Evolutionary conservation across 2,113 vertebrate genomes (phyloP).

Genomic region (Psittacula cyanocephala): DNA sequence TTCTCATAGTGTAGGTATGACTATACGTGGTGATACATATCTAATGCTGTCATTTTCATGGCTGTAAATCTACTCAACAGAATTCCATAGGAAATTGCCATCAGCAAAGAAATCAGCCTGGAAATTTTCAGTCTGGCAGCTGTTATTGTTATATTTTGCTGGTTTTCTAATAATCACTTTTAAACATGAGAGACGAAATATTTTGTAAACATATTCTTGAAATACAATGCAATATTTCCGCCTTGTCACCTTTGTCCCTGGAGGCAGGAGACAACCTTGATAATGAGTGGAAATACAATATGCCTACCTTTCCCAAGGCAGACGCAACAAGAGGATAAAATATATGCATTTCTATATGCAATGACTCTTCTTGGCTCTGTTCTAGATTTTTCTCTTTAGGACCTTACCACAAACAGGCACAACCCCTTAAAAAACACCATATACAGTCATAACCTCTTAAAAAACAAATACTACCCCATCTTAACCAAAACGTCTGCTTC

Average conservation of each 20-base stretch:
- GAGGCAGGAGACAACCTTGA: not conserved
- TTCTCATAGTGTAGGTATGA: conserved; percentile 16
- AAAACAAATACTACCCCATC: not conserved
- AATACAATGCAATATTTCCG: not conserved
- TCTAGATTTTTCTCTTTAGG: not conserved
- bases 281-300: not conserved
- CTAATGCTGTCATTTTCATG: conserved; percentile 11
- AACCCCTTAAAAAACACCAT: not conserved
- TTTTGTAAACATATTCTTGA: not conserved
- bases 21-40: not conserved
- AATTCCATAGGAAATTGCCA: conserved; percentile 23
- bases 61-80: not conserved
- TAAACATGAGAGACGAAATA: not conserved
- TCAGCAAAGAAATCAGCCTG: not conserved
- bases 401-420: not conserved
- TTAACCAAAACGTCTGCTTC: not conserved
- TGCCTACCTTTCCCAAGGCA: not conserved
- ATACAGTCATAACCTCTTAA: not conserved
- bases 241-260: not conserved
- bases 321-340: not conserved
- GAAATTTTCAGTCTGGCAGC: not conserved
- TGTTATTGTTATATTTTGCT: not conserved
- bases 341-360: not conserved
- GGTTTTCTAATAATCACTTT: not conserved
- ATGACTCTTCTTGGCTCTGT: not conserved